Percentiles rank a stretch among this genome's conserved stretches.
Evolutionary conservation across 2,888 invertebrate species (phyloP).

Genomic region (Tachystola acroxantha): DNA sequence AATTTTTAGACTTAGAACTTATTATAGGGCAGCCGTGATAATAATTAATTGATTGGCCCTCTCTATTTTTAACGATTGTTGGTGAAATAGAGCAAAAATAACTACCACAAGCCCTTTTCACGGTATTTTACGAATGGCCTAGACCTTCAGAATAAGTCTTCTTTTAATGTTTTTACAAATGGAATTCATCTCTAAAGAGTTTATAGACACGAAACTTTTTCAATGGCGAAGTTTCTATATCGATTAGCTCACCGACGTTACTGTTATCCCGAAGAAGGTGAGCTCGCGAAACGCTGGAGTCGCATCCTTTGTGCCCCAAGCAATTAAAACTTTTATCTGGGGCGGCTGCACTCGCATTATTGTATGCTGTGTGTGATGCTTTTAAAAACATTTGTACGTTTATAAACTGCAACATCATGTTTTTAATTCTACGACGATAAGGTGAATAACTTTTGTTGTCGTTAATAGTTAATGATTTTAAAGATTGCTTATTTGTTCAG

Average conservation of each 20-base stretch:
- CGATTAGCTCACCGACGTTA: conserved; percentile 38
- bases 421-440: background rate
- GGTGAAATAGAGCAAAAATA: no score
- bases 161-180: no score
- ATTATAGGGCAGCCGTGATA: no score
- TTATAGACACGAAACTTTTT: conserved; percentile 35
- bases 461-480: no score
- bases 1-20: no score
- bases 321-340: conserved; percentile 61
- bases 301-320: conserved; percentile 41
- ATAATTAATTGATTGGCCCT: no score
- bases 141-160: no score
- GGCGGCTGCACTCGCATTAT: conserved; percentile 43
- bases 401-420: conserved; percentile 21
- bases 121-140: no score
- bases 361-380: conserved; percentile 37
- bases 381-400: conserved; percentile 42
- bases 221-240: conserved; percentile 49
- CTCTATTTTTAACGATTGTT: no score
- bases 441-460: no score
- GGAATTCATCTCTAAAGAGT: conserved; percentile 6
- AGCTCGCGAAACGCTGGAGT: conserved; percentile 26
- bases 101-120: no score
- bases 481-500: no score
- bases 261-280: conserved; percentile 22